These are phyloP conservation scores for Austrofundulus limnaeus DNA, from an alignment of 2,113 vertebrate species.

Conservation along the genomic window DNA sequence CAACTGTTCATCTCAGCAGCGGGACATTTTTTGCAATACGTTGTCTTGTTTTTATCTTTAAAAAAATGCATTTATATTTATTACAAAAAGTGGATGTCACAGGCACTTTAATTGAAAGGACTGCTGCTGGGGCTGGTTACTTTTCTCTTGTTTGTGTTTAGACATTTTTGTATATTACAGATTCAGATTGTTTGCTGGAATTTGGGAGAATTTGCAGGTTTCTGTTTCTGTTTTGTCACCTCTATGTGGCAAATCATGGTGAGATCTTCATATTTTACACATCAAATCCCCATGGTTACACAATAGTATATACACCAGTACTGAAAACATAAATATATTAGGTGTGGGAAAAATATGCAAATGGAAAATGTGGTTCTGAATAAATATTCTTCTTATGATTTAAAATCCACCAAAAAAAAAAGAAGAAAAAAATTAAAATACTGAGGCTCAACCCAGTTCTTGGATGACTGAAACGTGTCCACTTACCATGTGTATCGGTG, in stretches of 20 bases:
- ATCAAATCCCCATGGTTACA: slow-evolving; percentile 11
- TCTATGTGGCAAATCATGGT: neutral
- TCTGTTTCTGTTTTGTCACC: neutral
- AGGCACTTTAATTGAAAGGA: no score
- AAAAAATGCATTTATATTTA: no score
- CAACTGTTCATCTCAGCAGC: no score
- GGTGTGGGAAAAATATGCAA: neutral
- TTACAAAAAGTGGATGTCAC: no score
- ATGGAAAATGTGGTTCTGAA: neutral
- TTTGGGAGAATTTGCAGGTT: no score
- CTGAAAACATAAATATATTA: neutral
- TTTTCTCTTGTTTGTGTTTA: neutral
- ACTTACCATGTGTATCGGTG: slow-evolving; percentile 96
- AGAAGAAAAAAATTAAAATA: neutral
- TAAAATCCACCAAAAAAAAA: neutral
- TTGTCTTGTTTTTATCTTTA: no score
- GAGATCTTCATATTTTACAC: slow-evolving; percentile 11
- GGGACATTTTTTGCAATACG: no score
- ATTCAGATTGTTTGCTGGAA: neutral
- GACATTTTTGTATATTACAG: neutral
- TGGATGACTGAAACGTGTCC: neutral
- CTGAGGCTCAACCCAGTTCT: neutral
- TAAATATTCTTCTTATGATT: neutral
- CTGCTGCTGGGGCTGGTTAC: neutral
- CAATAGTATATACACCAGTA: neutral